Base-by-base conservation (phyloP, 2,113 vertebrate species). In the Camelus bactrianus region DNA sequence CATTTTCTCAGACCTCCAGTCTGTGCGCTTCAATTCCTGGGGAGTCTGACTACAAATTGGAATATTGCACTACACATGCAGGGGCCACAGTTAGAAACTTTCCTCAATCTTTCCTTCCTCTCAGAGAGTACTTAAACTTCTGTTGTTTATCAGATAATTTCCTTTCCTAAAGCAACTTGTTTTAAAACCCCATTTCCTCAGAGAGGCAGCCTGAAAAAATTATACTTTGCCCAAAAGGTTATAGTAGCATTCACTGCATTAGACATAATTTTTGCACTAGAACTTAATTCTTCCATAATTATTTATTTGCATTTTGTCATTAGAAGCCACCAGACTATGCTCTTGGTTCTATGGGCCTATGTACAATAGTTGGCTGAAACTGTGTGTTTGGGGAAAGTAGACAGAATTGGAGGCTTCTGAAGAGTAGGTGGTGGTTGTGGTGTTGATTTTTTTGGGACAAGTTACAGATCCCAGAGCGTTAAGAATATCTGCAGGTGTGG, bases 91-190 rank as follows among this genome's bases (percentile, higher is more conserved):
- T 94, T 58, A 32, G n/a, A 91, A 64, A 54, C 50, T 50, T 86
- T 64, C 11, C 46, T 95, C 50, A 64, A 22, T 67, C 90, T 87
- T 90, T 80, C 69, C 70, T 85, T 82, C 24, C 80, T 85, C 65
- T 91, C 32, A 70, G 15, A 92, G 35, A 86, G 17, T 75, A 42
- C 28, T 96, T 91, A 64, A 85, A 54, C 16, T 50, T 93, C 67
- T 77, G 75, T 30, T 93, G 14, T 32, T 84, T 93, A 93, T 91
- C 32, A 79, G 72, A 60, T 81, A 58, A 94, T 88, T 84, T 89
- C 19, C 22, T 96, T 77, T 76, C 72, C 30, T 46, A 72, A 81
- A 88, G 28, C 46, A 56, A 15, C 24, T 56, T 91, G 22, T n/a
- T 93, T 89, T 89, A 38, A 79, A 89, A 82, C 2, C 13, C 17